phyloP scores from a whole-genome alignment of 2,113 vertebrate species.

The Hemichromis elongatus region DNA sequence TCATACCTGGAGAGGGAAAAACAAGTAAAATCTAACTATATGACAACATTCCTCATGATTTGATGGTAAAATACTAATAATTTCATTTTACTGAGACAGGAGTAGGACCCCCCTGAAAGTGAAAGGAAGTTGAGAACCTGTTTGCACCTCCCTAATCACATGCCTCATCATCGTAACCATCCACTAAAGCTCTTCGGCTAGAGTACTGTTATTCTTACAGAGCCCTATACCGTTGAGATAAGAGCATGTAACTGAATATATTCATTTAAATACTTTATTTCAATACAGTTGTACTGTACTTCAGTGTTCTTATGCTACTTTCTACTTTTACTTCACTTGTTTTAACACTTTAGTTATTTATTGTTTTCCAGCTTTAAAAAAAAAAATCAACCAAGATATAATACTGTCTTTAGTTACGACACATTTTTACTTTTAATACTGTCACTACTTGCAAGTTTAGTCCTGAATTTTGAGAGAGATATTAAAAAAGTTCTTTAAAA shows the following conservation, averaged over 20 bases:
- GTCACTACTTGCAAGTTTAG: neutral
- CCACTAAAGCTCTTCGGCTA: neutral
- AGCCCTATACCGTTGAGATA: accelerated
- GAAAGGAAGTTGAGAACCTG: neutral
- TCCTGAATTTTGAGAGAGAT: accelerated
- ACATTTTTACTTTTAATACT: neutral
- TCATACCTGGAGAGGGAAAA: slow-evolving; percentile 62
- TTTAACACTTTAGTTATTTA: neutral
- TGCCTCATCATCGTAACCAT: neutral
- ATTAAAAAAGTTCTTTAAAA: neutral
- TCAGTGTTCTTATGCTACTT: neutral
- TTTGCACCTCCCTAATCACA: no score
- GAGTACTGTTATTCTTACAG: neutral
- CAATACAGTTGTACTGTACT: neutral
- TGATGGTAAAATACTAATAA: neutral
- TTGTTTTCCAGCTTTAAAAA: neutral
- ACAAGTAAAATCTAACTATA: neutral
- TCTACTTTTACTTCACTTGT: neutral
- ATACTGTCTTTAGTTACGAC: neutral
- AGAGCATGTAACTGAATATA: neutral
- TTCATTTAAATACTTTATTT: neutral
- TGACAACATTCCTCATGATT: neutral
- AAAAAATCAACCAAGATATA: accelerated
- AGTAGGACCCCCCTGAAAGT: neutral
- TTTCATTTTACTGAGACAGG: neutral